phyloP scores from a whole-genome alignment of 1,140 invertebrate species.

The Nasonia vitripennis region DNA sequence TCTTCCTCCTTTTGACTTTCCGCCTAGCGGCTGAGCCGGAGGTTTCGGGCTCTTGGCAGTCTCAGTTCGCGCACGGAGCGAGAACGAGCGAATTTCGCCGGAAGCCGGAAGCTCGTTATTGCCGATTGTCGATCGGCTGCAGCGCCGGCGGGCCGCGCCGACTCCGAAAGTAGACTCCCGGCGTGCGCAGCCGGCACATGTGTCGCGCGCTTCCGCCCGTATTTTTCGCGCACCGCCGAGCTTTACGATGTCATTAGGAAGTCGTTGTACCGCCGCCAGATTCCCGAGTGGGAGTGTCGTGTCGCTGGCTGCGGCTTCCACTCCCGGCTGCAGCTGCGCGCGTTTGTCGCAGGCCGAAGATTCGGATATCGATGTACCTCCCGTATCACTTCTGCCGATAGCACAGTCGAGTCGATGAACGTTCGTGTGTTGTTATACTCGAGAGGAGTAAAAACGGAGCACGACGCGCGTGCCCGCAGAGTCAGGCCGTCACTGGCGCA shows the following conservation, averaged over 20 bases:
- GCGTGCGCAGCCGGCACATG: neutral
- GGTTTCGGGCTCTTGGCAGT: neutral
- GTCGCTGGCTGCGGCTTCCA: neutral
- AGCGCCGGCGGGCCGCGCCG: neutral
- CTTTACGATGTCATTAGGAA: conserved; percentile 9
- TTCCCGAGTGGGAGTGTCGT: neutral
- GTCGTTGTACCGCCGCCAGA: neutral
- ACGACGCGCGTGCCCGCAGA: neutral
- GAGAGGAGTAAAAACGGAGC: too few relatives aligned
- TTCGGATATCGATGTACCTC: too few relatives aligned
- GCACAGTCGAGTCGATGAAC: neutral
- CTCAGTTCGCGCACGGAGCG: too few relatives aligned
- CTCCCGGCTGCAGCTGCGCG: too few relatives aligned
- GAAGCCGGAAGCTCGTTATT: conserved; percentile 18
- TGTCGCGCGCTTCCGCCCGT: neutral
- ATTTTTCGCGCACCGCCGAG: neutral
- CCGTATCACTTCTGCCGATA: neutral
- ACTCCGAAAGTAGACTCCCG: neutral
- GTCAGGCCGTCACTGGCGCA: neutral
- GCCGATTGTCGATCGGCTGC: conserved; percentile 24
- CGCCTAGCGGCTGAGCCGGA: neutral
- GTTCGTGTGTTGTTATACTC: too few relatives aligned
- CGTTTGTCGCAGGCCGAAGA: too few relatives aligned
- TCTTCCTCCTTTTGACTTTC: neutral
- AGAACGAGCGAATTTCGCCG: neutral